Conservation (phyloP, 1,140 invertebrate species). For the Holotrichia oblita region DNA sequence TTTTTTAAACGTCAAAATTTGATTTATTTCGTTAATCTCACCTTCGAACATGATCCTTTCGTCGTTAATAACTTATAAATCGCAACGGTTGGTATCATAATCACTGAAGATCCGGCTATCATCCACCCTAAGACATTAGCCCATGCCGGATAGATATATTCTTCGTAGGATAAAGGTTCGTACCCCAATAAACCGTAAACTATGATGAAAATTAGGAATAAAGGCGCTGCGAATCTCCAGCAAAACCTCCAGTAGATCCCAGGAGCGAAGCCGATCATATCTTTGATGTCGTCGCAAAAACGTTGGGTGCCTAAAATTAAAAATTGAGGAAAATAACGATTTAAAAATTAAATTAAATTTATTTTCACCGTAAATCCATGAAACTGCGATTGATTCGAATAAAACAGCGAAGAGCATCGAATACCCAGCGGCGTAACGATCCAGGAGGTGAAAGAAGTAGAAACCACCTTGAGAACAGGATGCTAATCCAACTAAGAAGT, state of each 20-base stretch:
- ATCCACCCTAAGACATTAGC: constrained; percentile 92
- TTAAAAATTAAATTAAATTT: no score
- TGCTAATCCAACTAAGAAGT: constrained; percentile 92
- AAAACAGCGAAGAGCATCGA: constrained; percentile 98
- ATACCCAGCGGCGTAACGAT: constrained; percentile 95
- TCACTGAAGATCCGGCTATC: constrained; percentile 92
- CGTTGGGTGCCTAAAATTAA: constrained; percentile 75
- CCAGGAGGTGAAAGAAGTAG: constrained; percentile 95
- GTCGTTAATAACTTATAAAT: constrained; percentile 81
- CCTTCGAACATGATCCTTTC: constrained; percentile 80
- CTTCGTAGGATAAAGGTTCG: constrained; percentile 87
- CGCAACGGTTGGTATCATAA: constrained; percentile 90
- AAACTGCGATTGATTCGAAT: constrained; percentile 95
- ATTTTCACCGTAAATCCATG: constrained; percentile 93
- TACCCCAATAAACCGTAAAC: constrained; percentile 89
- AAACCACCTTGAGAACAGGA: constrained; percentile 96
- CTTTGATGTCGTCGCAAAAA: constrained; percentile 90
- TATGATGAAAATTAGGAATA: constrained; percentile 92
- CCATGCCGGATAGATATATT: constrained; percentile 91
- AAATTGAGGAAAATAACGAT: no score
- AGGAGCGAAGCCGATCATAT: constrained; percentile 93
- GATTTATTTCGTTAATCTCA: constrained; percentile 63
- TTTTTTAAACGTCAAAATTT: no score
- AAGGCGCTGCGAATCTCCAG: constrained; percentile 89
- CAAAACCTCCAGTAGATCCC: constrained; percentile 92